Base-by-base conservation (phyloP, 2,113 vertebrate genomes). In the Colinus virginianus region DNA sequence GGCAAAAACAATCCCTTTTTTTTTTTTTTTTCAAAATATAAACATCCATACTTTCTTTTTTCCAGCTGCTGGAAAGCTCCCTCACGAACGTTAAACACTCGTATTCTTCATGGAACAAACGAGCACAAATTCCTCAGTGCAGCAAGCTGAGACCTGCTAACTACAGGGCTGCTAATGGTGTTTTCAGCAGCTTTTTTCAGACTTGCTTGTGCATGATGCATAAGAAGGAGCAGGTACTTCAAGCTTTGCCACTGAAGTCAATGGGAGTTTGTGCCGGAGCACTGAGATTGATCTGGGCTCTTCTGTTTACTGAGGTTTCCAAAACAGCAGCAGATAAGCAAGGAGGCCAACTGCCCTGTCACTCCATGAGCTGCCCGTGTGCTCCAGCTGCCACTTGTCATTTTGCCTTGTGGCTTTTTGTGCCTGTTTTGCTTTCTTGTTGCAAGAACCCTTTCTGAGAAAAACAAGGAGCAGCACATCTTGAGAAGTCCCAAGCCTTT, bases 251-350 rank as follows among this genome's bases (percentile, higher is more conserved):
- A 64, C 53, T 5, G 0, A 4, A 72, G 69, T 48, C 51, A 71
- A 59, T 3, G 2, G 43, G 72, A 19, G 32, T 71, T 96, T 76
- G 45, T 75, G 53, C 32, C 64, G 45, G 62, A 83, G 40, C n/a
- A 58, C 56, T 45, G 69, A 68, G 56, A 49, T 71, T 83, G 94
- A 90, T 95, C 62, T 66, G 72, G 48, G 64, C 77, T 88, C 66
- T 93, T 92, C 48, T 96, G 94, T 95, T 96, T 96, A 90, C 85
- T 96, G 88, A 78, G 53, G 90, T 93, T 96, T 95, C 94, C 95
- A 96, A 95, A 95, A 95, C 80, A 95, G 95, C 36, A 96, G 91
- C 95, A 81, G 84, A 32, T 82, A 13, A 78, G 66, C 0, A 2
- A 90, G 58, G 62, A 93, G 42, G 53, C 76, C 94, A 84, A 95